phyloP scores from a whole-genome alignment of 2,797 vertebrate species.

The Petrocephalus sullivani region DNA sequence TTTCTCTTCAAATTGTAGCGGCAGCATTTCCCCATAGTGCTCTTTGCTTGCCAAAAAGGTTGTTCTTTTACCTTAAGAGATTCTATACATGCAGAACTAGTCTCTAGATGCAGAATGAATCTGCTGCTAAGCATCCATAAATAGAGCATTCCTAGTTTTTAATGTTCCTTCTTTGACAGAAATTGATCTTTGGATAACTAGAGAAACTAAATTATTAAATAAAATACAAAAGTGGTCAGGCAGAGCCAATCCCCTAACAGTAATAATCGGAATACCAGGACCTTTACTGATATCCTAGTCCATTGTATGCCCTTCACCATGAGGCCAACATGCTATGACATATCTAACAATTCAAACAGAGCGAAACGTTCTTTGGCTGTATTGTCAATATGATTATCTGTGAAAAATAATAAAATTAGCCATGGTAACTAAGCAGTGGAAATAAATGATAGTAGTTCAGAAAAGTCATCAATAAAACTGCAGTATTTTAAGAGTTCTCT shows the following conservation, averaged over 20 bases:
- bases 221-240: not conserved
- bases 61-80: not conserved
- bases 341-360: not conserved
- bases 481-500: not conserved
- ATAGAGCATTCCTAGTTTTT: not conserved
- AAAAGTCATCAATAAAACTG: not conserved
- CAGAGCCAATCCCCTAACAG: not conserved
- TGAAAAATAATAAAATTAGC: not conserved
- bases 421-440: not conserved
- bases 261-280: too few relatives aligned
- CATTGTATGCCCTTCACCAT: not conserved
- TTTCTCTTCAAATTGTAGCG: not conserved
- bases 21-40: not conserved
- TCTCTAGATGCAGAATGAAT: not conserved
- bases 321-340: not conserved
- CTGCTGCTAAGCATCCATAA: not conserved
- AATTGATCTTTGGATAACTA: not conserved
- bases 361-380: not conserved
- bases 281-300: not conserved
- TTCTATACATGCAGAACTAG: not conserved
- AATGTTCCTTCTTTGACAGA: not conserved
- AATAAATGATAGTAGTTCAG: not conserved
- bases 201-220: not conserved
- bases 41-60: not conserved
- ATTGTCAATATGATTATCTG: not conserved